These are phyloP conservation scores for Squalus acanthias DNA, from an alignment of 2,797 vertebrate genomes.

Conservation along the genomic window DNA sequence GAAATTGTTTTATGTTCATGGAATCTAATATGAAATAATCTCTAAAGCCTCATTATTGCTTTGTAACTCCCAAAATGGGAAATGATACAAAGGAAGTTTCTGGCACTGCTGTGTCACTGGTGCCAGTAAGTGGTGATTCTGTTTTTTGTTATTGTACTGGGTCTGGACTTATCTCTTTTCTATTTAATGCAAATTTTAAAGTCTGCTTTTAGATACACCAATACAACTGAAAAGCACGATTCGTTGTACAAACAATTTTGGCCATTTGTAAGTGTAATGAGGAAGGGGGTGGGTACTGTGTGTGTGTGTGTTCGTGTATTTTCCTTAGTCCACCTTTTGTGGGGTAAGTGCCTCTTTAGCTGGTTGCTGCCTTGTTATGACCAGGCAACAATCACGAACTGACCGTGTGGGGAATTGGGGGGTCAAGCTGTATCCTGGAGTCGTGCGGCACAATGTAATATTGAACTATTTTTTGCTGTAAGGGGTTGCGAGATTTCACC, in stretches of 20 bases:
- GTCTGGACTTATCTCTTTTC: background rate
- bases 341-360: background rate
- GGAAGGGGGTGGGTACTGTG: background rate
- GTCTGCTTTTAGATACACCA: background rate
- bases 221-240: background rate
- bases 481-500: background rate
- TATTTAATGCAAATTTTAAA: background rate
- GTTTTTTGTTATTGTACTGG: background rate
- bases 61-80: background rate
- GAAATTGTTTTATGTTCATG: background rate
- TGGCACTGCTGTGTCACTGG: background rate
- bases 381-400: background rate
- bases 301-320: background rate
- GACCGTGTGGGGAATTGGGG: background rate
- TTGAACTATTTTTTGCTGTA: background rate
- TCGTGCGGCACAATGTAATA: background rate
- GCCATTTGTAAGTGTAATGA: background rate
- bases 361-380: background rate
- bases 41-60: background rate
- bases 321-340: background rate
- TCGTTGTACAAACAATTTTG: background rate
- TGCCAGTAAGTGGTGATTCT: background rate
- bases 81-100: background rate
- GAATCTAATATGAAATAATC: background rate
- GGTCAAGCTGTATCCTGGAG: background rate